Evolutionary conservation across 2,888 invertebrate species (phyloP), one percentile per base, ranked within the genome.

Genomic region (Catocala nupta): DNA sequence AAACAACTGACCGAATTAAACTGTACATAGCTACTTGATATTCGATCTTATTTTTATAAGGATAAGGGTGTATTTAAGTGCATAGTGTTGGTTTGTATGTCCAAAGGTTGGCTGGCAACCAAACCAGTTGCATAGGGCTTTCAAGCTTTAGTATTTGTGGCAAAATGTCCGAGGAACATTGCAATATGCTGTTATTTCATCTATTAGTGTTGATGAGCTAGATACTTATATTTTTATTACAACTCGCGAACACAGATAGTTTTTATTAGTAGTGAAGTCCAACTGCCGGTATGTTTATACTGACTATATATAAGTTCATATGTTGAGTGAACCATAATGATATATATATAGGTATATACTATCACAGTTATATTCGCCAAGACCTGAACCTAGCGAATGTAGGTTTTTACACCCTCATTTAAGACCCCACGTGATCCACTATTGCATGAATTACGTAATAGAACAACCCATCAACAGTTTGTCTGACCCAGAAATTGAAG

Each of bases 71-170:
- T 12, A 39, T 0, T 0, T 0, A 7, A 49, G 11, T 59, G 64
- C 0, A 69, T 56, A 48, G 1, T 6, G 5, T 47, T 13, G 13
- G 10, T 16, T 60, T 34, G 57, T 65, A 59, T 64, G 57, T 56
- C 5, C 57, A 45, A 55, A 36, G 39, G 52, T 70, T 73, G 74
- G 70, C 74, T 58, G 25, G 33, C 55, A 54, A 70, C 74, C 70
- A 73, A 61, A 70, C 47, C 53, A 73, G 59, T 59, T 68, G 73
- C 69, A 68, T 47, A 48, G 49, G 51, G 55, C 51, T 55, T 65
- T 67, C 50, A 53, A 39, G 61, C 7, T 56, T 45, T 63, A 9
- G 33, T 25, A 55, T 50, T 45, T 42, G 52, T 39, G 55, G 58
- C 65, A 64, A 74, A 59, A 65, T 58, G 10, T 7, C 36, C 25